Percentiles rank a stretch among this genome's conserved stretches.
Conservation (phyloP, 92 coral and sea anemone genomes). For the Chrysogorgia sp. region DNA sequence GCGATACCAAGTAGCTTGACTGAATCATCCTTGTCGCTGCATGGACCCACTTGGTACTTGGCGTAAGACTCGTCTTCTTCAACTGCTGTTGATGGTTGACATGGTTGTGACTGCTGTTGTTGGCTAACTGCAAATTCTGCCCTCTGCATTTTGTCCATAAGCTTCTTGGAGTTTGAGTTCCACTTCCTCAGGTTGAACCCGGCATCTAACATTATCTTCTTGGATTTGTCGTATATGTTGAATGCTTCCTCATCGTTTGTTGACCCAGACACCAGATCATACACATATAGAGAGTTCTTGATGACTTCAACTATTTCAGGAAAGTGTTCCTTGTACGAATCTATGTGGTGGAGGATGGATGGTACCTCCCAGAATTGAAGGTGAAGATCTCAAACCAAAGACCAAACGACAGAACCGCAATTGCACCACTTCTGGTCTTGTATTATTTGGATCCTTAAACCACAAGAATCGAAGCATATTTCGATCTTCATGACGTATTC, state of each 20-base stretch:
- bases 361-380: slow-evolving; percentile 44
- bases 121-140: background rate
- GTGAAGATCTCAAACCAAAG: slow-evolving; percentile 53
- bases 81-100: slow-evolving; percentile 7
- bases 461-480: slow-evolving; percentile 52
- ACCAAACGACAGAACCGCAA: slow-evolving; percentile 46
- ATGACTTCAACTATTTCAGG: slow-evolving; percentile 33
- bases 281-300: slow-evolving; percentile 49
- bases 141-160: slow-evolving; percentile 11
- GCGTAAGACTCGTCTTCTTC: slow-evolving; percentile 56
- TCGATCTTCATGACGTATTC: slow-evolving; percentile 12
- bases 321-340: slow-evolving; percentile 13
- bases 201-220: slow-evolving; percentile 29
- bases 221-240: slow-evolving; percentile 13
- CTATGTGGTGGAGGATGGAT: slow-evolving; percentile 31
- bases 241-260: slow-evolving; percentile 34
- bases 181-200: slow-evolving; percentile 59
- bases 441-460: slow-evolving; percentile 24
- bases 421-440: slow-evolving; percentile 10
- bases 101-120: background rate
- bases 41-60: background rate
- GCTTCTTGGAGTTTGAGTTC: slow-evolving; percentile 37
- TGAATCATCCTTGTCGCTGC: background rate
- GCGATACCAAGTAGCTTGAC: slow-evolving; percentile 7
- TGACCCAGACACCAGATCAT: slow-evolving; percentile 47